Percentiles rank a stretch among this genome's conserved stretches.
Evolutionary conservation across 2,113 vertebrate species (phyloP).

Genomic region (Zingel zingel): DNA sequence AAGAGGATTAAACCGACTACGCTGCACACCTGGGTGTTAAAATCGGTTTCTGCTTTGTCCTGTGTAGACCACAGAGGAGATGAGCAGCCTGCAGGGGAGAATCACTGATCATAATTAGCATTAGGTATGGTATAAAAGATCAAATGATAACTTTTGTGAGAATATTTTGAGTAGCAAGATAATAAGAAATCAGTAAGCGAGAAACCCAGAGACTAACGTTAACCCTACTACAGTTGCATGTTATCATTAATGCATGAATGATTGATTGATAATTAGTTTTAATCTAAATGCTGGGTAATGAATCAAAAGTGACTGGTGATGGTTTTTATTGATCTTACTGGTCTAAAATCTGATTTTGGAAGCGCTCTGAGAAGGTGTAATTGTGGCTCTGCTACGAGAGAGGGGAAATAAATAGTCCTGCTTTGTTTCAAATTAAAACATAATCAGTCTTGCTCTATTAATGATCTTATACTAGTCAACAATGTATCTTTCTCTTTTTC

Average conservation of each 20-base stretch:
- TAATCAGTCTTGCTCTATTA: constrained; percentile 21
- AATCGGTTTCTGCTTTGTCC: constrained; percentile 17
- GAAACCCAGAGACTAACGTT: neutral
- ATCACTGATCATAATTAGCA: constrained; percentile 9
- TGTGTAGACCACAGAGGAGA: neutral
- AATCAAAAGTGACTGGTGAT: constrained; percentile 28
- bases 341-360: constrained; percentile 45
- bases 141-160: neutral
- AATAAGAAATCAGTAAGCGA: neutral
- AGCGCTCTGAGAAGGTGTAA: constrained; percentile 7
- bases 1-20: constrained; percentile 55
- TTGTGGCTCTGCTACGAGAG: neutral
- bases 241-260: constrained; percentile 19
- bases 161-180: neutral
- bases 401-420: constrained; percentile 11
- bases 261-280: constrained; percentile 29
- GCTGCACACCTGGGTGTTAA: constrained; percentile 38
- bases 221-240: neutral
- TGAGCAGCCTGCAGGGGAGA: neutral
- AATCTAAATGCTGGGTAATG: constrained; percentile 15
- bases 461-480: constrained; percentile 25
- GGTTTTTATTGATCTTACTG: constrained; percentile 37
- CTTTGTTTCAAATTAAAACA: constrained; percentile 42
- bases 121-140: constrained; percentile 3
- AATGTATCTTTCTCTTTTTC: neutral